These are phyloP conservation scores for Peromyscus eremicus DNA, from an alignment of 2,797 vertebrate species.

Conservation along the genomic window DNA sequence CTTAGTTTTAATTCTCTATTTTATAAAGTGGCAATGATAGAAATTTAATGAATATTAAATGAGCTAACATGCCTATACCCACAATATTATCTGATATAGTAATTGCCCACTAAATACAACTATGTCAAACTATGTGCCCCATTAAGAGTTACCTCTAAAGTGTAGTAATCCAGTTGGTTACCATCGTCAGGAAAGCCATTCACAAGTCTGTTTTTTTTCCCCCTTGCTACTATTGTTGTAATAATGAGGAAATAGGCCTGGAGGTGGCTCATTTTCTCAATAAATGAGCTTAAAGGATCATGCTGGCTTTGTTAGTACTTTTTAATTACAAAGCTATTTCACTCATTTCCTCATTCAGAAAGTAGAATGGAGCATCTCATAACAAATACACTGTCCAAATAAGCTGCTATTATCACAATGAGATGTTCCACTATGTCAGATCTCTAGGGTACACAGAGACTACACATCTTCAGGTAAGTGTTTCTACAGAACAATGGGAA, in stretches of 20 bases:
- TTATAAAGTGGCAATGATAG: neutral
- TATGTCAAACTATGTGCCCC: neutral
- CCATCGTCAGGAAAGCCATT: conserved; percentile 11
- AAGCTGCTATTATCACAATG: neutral
- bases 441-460: neutral
- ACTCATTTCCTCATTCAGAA: conserved; percentile 63
- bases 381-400: neutral
- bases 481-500: neutral
- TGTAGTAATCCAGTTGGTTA: neutral
- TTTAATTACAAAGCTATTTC: conserved; percentile 70
- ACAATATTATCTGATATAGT: neutral
- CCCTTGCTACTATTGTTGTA: conserved; percentile 41
- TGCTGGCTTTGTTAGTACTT: conserved; percentile 67
- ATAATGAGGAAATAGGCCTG: conserved; percentile 60
- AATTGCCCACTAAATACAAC: conserved; percentile 29
- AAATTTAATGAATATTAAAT: conserved; percentile 19
- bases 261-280: conserved; percentile 73
- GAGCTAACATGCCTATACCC: neutral
- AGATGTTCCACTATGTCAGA: neutral
- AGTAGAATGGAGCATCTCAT: conserved; percentile 21
- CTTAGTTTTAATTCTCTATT: neutral
- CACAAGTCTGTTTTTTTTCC: neutral
- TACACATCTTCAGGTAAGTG: neutral
- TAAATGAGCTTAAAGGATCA: conserved; percentile 56
- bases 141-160: neutral